Percentiles rank a stretch among this genome's conserved stretches.
Evolutionary conservation across 2,113 vertebrate species (phyloP).

Genomic region (Odocoileus hemionus): DNA sequence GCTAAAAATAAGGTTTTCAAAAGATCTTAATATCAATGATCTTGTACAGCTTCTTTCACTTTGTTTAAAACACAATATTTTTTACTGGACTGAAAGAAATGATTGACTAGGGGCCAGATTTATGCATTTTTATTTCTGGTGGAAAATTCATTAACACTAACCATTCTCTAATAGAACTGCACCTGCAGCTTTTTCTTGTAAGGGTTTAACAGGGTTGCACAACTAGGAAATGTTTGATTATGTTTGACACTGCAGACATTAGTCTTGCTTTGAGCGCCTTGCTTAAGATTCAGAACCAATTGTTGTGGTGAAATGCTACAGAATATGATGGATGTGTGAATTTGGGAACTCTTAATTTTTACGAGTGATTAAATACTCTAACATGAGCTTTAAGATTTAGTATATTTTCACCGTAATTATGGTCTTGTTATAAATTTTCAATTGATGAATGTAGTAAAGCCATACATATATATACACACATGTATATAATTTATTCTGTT

Average conservation of each 20-base stretch:
- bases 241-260: slow-evolving; percentile 26
- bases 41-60: neutral
- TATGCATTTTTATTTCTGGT: slow-evolving; percentile 42
- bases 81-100: slow-evolving; percentile 12
- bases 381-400: slow-evolving; percentile 40
- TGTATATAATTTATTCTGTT: neutral
- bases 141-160: slow-evolving; percentile 51
- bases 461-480: neutral
- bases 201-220: slow-evolving; percentile 1
- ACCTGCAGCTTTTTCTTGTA: slow-evolving; percentile 27
- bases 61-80: slow-evolving; percentile 5
- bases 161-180: slow-evolving; percentile 15
- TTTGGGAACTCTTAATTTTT: slow-evolving; percentile 48
- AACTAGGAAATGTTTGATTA: slow-evolving; percentile 42
- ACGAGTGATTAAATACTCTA: slow-evolving; percentile 44
- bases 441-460: slow-evolving; percentile 20
- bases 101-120: neutral
- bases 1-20: slow-evolving; percentile 29
- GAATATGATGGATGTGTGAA: slow-evolving; percentile 48
- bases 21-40: slow-evolving; percentile 20
- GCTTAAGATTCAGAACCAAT: slow-evolving; percentile 57
- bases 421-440: slow-evolving; percentile 39
- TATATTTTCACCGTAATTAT: slow-evolving; percentile 46
- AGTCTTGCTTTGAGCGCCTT: slow-evolving; percentile 32
- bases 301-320: slow-evolving; percentile 6